Evolutionary conservation across 2,888 invertebrate genomes (phyloP).

Genomic region (Anaspis maculata): DNA sequence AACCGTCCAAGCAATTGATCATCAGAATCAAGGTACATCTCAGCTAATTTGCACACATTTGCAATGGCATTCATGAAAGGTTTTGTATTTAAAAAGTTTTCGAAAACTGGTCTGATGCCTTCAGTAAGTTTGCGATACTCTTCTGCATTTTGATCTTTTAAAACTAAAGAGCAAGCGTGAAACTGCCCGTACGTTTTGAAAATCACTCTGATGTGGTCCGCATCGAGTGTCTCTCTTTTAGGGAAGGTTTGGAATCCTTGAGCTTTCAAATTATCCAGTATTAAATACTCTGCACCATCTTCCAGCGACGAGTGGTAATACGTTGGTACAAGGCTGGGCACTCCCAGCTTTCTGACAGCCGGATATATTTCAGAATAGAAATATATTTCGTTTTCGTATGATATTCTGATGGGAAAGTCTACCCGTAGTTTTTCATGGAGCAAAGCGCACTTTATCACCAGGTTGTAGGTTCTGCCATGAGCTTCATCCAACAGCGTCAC

Average conservation of each 20-base stretch:
- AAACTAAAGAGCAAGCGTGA: conserved; percentile 21
- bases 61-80: too few species aligned
- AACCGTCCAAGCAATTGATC: background rate
- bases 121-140: conserved; percentile 9
- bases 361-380: conserved; percentile 14
- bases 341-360: background rate
- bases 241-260: conserved; percentile 10
- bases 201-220: conserved; percentile 17
- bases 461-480: too few species aligned
- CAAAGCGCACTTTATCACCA: conserved; percentile 11
- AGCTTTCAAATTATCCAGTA: conserved; percentile 16
- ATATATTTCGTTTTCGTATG: conserved; percentile 13
- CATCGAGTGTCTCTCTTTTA: conserved; percentile 14
- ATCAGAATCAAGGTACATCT: background rate
- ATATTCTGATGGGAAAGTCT: conserved; percentile 4
- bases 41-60: background rate
- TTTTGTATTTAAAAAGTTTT: too few species aligned
- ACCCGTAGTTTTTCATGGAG: conserved; percentile 3
- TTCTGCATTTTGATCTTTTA: conserved; percentile 13
- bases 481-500: conserved; percentile 3
- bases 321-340: conserved; percentile 10
- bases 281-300: conserved; percentile 7
- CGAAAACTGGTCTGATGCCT: too few species aligned
- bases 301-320: conserved; percentile 9
- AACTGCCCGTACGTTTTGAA: conserved; percentile 20